Base-by-base conservation (phyloP, 2,888 invertebrate genomes). In the Lochmaea capreae region DNA sequence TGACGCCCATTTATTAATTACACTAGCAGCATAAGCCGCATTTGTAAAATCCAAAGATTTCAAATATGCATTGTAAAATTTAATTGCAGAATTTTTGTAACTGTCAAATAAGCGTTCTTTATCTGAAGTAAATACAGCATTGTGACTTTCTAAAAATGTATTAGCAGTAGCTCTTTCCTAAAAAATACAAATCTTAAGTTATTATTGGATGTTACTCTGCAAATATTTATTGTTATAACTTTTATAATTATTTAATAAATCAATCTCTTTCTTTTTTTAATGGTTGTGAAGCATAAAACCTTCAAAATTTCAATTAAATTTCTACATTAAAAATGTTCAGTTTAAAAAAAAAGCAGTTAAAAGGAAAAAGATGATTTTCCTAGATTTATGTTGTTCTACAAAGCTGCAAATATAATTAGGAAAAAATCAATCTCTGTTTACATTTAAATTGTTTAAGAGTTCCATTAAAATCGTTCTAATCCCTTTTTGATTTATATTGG, bases 1-100 rank as follows among this genome's bases (percentile, higher is more conserved):
- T 4, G 83, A 86, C 4, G 91, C 90, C 93, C 93, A 93, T 4
- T 84, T 81, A 80, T 94, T 93, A 43, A 94, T 91, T 0, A 78
- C 73, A 3, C 84, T 78, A 0, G 89, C 87, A 0, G 91, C 86
- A 9, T 75, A 77, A 0, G 79, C 78, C 0, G 88, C 77, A 71
- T 91, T 85, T 0, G 75, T 79, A 78, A 92, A 92, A 83, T 92
- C 88, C 0, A 92, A 76, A 4, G 82, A 80, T 8, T 84, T 81
- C 0, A 92, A 79, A 39, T 90, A 88, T 0, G 90, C 88, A 3
- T 84, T 83, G 80, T 92, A 93, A 69, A 88, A 84, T 1, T 84
- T 79, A n/a, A 83, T 83, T 43, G 91, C 80, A 67, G 86, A 84
- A 2, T 83, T 80, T 71, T 86, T 87, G 76, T 89, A 93, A 10